Evolutionary conservation across 2,113 vertebrate species (phyloP), one percentile per base, ranked within the genome.

Genomic region (Notarius lentiginosus): DNA sequence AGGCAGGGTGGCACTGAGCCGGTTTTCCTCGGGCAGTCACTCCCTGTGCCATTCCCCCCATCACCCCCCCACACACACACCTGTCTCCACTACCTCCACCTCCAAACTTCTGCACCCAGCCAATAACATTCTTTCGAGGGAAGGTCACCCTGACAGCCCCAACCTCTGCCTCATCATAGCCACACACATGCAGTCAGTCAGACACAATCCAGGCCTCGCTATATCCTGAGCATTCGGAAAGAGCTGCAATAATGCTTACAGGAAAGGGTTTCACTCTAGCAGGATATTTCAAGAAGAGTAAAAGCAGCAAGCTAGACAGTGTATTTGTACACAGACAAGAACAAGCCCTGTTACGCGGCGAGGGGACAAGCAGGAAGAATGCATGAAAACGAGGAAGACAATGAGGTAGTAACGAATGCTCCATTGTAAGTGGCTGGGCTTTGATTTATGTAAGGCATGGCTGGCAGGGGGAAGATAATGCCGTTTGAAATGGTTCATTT

Each of bases 401-500:
- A 82, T 88, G 87, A 90, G 91, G 90, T 88, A 94, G 95, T 94
- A 95, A 95, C 92, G 95, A 96, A 94, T 88, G 93, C 91, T 92
- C 93, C 93, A 83, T 93, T 96, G 95, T 93, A 93, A 90, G 92
- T 93, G 88, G 87, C 87, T 92, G 92, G 88, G 91, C 92, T 85
- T 90, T 97, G 96, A 96, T 97, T 97, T 97, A 96, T 96, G 95
- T 94, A 96, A 96, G 96, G 96, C 96, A 95, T 92, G 90, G 93
- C 94, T 96, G 95, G 95, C 95, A 87, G 93, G 94, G 93, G 95
- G 95, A 93, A 96, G 96, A 97, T 95, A 96, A 96, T 95, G 96
- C 96, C 94, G 95, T 95, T 96, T 95, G 96, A 96, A 97, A 96
- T 95, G 96, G 95, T 96, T 96, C 95, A 95, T 96, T 97, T 96